Conservation (phyloP, 2,797 vertebrate genomes). For the Borostomias antarcticus region DNA sequence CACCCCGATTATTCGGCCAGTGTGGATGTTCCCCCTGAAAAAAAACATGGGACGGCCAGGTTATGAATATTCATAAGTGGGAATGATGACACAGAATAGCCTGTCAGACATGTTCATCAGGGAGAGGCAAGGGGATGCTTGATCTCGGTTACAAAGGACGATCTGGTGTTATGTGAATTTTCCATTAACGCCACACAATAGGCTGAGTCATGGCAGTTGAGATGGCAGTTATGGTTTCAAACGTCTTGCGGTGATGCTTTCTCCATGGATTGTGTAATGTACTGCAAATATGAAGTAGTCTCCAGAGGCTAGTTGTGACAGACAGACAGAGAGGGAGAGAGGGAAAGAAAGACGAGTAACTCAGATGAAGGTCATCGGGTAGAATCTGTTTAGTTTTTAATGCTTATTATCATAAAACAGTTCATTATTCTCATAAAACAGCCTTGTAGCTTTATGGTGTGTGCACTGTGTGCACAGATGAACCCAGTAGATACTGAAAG, state of each 20-base stretch:
- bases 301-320: slow-evolving; percentile 22
- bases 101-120: slow-evolving; percentile 52
- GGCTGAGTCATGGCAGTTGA: slow-evolving; percentile 21
- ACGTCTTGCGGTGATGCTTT: slow-evolving; percentile 28
- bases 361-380: slow-evolving; percentile 29
- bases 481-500: neutral
- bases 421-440: slow-evolving; percentile 12
- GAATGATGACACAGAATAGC: slow-evolving; percentile 29
- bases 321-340: slow-evolving; percentile 11
- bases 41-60: too few relatives aligned
- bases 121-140: slow-evolving; percentile 29
- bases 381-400: slow-evolving; percentile 9
- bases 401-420: slow-evolving; percentile 21
- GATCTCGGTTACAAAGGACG: slow-evolving; percentile 40
- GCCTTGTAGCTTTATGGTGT: neutral
- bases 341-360: neutral
- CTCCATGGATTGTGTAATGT: neutral
- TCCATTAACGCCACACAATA: slow-evolving; percentile 30
- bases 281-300: slow-evolving; percentile 17
- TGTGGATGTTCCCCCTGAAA: neutral
- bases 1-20: neutral
- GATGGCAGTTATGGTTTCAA: slow-evolving; percentile 35
- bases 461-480: neutral
- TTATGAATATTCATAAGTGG: slow-evolving; percentile 53
- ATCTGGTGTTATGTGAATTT: slow-evolving; percentile 34